These are phyloP conservation scores for Cebus imitator DNA, from an alignment of 2,113 vertebrate species.

Conservation along the genomic window DNA sequence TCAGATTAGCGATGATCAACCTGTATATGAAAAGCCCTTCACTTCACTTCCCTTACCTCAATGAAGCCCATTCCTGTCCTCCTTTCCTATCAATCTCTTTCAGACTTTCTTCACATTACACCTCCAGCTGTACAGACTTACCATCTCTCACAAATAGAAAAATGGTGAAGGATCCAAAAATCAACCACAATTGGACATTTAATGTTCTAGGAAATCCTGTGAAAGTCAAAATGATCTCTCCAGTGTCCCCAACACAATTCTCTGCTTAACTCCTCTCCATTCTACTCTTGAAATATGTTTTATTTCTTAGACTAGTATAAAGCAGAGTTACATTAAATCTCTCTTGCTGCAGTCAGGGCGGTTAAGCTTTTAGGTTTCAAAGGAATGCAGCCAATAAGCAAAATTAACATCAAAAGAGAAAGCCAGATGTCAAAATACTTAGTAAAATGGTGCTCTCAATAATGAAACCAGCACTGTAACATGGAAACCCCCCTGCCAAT, in stretches of 20 bases:
- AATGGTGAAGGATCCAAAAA: neutral
- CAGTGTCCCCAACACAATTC: neutral
- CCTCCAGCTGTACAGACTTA: neutral
- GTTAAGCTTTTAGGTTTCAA: neutral
- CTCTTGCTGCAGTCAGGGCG: neutral
- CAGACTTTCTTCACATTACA: neutral
- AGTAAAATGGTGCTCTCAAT: neutral
- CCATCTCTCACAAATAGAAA: neutral
- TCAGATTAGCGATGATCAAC: neutral
- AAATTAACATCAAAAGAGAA: conserved; percentile 37
- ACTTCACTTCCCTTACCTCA: neutral
- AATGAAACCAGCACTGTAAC: neutral
- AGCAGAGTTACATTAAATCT: neutral
- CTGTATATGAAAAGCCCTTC: neutral
- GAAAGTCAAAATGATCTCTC: neutral
- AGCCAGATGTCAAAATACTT: neutral
- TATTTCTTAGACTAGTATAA: neutral
- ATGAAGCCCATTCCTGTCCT: neutral
- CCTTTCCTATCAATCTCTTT: neutral
- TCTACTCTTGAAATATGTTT: neutral
- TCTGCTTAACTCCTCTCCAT: neutral
- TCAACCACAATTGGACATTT: neutral
- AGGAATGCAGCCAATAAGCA: neutral
- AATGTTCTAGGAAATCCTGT: neutral
- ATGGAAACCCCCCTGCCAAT: neutral